Evolutionary conservation across 2,888 invertebrate genomes (phyloP).

Genomic region (Camptogramma bilineatum): DNA sequence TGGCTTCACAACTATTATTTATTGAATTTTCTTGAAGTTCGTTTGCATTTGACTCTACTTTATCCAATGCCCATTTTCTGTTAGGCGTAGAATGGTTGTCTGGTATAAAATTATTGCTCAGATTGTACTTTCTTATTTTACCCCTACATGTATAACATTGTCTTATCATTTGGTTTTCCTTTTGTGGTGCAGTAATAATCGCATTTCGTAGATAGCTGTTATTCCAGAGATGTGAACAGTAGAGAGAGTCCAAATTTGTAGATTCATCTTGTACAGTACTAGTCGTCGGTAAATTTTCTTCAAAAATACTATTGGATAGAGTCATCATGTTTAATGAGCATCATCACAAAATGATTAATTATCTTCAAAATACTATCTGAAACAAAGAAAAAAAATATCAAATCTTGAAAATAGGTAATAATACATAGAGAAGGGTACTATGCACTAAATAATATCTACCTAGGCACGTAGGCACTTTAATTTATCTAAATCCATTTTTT

Average conservation of each 20-base stretch:
- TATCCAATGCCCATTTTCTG: conserved; percentile 46
- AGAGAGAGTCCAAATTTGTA: conserved; percentile 70
- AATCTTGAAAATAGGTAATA: neutral
- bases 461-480: too few relatives aligned
- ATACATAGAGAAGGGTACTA: neutral
- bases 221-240: conserved; percentile 76
- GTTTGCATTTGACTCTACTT: conserved; percentile 44
- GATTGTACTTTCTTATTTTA: conserved; percentile 79
- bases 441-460: too few relatives aligned
- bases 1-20: conserved; percentile 51
- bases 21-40: conserved; percentile 50
- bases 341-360: conserved; percentile 34
- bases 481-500: too few relatives aligned
- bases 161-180: conserved; percentile 64
- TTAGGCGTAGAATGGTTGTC: conserved; percentile 76
- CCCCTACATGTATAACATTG: conserved; percentile 77
- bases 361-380: conserved; percentile 22
- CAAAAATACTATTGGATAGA: conserved; percentile 59
- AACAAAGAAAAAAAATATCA: conserved; percentile 17
- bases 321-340: conserved; percentile 61
- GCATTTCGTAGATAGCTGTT: conserved; percentile 69
- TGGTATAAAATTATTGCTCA: conserved; percentile 68
- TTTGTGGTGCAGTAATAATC: conserved; percentile 61
- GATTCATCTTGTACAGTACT: conserved; percentile 59
- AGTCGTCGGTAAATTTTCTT: conserved; percentile 55